Conservation (phyloP, 2,113 vertebrate species). For the Phalacrocorax pelagicus region DNA sequence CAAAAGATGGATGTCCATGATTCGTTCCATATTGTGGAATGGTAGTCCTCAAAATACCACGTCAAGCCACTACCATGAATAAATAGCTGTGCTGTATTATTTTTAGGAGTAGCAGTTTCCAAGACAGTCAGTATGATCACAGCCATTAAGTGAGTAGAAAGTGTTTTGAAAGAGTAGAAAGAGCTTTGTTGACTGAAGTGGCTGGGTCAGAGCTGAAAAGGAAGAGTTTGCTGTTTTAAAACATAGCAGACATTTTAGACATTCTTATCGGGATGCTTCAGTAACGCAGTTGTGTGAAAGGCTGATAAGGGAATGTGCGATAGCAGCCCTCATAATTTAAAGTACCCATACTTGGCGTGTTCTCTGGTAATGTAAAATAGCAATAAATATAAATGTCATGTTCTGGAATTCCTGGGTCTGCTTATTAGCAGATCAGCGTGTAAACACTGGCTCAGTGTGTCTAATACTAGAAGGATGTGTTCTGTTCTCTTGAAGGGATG, state of each 20-base stretch:
- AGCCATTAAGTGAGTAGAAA: neutral
- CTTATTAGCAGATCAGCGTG: slow-evolving; percentile 36
- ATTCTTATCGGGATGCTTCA: slow-evolving; percentile 52
- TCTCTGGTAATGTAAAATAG: neutral
- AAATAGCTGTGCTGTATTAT: neutral
- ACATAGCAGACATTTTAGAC: slow-evolving; percentile 55
- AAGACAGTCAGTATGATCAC: neutral
- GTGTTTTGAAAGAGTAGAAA: slow-evolving; percentile 8
- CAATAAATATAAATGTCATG: neutral
- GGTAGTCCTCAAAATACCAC: neutral
- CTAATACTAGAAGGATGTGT: slow-evolving; percentile 15
- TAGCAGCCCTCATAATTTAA: slow-evolving; percentile 43
- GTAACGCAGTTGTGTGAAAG: slow-evolving; percentile 8
- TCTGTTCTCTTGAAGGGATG: neutral
- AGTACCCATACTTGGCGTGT: slow-evolving; percentile 36
- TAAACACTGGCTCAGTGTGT: slow-evolving; percentile 41
- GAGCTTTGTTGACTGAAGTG: slow-evolving; percentile 16
- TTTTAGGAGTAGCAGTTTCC: neutral
- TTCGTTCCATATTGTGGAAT: neutral
- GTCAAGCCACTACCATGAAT: neutral
- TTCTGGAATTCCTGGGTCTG: slow-evolving; percentile 49
- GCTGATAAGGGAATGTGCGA: slow-evolving; percentile 38
- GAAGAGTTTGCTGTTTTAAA: slow-evolving; percentile 53
- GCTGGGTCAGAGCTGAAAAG: slow-evolving; percentile 2
- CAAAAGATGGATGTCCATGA: neutral